Evolutionary conservation across 1,140 invertebrate genomes (phyloP).

Genomic region (Trichomalopsis sarcophagae): DNA sequence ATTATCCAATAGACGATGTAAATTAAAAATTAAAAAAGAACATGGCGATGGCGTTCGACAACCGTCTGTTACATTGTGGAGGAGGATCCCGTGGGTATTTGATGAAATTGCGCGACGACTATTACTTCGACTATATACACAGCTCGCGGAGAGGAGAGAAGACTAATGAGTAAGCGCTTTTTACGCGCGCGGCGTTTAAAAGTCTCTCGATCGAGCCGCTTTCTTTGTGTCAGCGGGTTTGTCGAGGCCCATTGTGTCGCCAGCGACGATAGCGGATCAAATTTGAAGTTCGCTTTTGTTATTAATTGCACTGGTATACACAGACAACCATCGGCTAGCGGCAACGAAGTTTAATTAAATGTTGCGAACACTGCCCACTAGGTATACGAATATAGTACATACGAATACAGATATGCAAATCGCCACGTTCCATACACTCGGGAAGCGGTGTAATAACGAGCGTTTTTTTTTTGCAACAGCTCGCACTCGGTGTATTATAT

Average conservation of each 20-base stretch:
- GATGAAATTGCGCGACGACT: no score
- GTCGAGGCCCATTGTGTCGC: not conserved
- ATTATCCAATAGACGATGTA: no score
- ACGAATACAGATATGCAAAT: not conserved
- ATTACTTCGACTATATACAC: no score
- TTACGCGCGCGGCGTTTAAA: not conserved
- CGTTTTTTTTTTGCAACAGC: not conserved
- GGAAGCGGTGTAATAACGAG: not conserved
- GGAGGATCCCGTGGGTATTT: no score
- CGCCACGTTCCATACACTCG: not conserved
- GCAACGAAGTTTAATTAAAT: constrained; percentile 16
- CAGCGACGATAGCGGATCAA: not conserved
- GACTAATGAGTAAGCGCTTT: constrained; percentile 14
- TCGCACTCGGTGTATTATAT: not conserved
- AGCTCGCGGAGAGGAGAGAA: not conserved
- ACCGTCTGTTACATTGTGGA: no score
- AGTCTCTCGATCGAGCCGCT: not conserved
- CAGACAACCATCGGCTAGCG: no score
- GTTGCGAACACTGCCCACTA: not conserved
- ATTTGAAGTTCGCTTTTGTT: not conserved
- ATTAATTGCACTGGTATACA: not conserved
- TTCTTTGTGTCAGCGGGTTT: not conserved
- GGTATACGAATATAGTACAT: no score
- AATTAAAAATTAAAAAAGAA: no score
- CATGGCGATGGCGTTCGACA: no score